Evolutionary conservation across 1,140 invertebrate species (phyloP).

Genomic region (fruit fly (Drosophila melanogaster)): Release_6_plus_ISO1_MT NT_033779.5:18015501-18016000

Average conservation of each 20-base stretch:
- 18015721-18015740: constrained; percentile 50
- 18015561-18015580: constrained; percentile 30
- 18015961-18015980: constrained; percentile 34
- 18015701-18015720: constrained; percentile 56
- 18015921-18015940: constrained; percentile 66
- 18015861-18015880: constrained; percentile 38
- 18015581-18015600: constrained; percentile 13
- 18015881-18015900: constrained; percentile 19
- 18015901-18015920: constrained; percentile 63
- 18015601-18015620: constrained; percentile 54
- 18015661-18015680: constrained; percentile 78
- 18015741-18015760: constrained; percentile 69
- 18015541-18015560: constrained; percentile 49
- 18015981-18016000: constrained; percentile 37
- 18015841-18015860: constrained; percentile 50
- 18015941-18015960: constrained; percentile 51
- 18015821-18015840: constrained; percentile 39
- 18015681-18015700: constrained; percentile 67
- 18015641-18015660: constrained; percentile 73
- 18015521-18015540: constrained; percentile 31
- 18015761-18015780: constrained; percentile 65
- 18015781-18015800: constrained; percentile 61
- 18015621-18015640: constrained; percentile 30
- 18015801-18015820: constrained; percentile 42
- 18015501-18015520: constrained; percentile 15